Evolutionary conservation across 1,140 invertebrate species (phyloP).

Genomic region (Cotesia typhae): DNA sequence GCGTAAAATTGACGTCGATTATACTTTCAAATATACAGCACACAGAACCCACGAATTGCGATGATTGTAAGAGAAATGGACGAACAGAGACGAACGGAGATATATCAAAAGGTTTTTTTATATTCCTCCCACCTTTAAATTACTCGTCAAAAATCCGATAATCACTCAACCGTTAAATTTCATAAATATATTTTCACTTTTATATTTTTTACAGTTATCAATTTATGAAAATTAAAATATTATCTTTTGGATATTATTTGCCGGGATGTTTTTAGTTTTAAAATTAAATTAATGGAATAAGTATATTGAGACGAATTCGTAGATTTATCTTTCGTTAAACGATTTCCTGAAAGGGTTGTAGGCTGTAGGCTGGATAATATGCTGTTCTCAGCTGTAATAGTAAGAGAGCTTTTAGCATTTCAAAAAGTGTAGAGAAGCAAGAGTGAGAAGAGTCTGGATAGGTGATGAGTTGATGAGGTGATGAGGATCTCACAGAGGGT

Average conservation of each 20-base stretch:
- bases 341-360: constrained; percentile 4
- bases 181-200: too few relatives aligned
- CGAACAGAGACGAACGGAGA: constrained; percentile 18
- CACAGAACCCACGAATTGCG: constrained; percentile 38
- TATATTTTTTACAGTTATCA: too few relatives aligned
- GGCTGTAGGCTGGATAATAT: constrained; percentile 14
- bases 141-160: constrained; percentile 57
- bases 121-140: constrained; percentile 50
- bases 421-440: constrained; percentile 26
- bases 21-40: constrained; percentile 55
- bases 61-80: constrained; percentile 47
- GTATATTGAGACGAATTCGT: neutral
- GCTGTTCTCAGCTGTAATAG: constrained; percentile 47
- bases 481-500: constrained; percentile 37
- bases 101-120: constrained; percentile 36
- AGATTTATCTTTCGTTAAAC: constrained; percentile 10
- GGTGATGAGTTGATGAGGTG: constrained; percentile 6
- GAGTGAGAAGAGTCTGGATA: constrained; percentile 38
- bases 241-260: too few relatives aligned
- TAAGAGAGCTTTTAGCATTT: constrained; percentile 36
- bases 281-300: too few relatives aligned
- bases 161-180: constrained; percentile 34
- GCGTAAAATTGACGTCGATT: constrained; percentile 41
- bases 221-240: too few relatives aligned
- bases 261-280: too few relatives aligned